Conservation (phyloP, 2,888 invertebrate genomes). For the Drosophila vallismaia region DNA sequence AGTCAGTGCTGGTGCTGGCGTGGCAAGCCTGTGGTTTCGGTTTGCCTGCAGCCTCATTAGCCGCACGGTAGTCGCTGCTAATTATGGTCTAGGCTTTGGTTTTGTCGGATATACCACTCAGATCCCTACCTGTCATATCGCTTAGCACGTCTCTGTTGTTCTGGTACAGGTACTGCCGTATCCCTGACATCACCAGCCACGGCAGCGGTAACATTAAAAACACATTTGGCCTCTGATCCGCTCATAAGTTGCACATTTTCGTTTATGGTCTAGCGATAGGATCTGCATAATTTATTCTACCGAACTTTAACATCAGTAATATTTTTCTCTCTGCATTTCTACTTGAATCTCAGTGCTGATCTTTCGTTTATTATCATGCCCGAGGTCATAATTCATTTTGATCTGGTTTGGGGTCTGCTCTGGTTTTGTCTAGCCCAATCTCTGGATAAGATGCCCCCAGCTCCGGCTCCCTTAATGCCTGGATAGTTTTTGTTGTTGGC, state of each 20-base stretch:
- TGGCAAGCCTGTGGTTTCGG: conserved; percentile 5
- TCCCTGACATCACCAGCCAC: not conserved
- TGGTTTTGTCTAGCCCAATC: conserved; percentile 46
- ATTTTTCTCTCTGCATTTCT: conserved; percentile 22
- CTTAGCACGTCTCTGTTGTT: conserved; percentile 37
- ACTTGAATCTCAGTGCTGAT: conserved; percentile 19
- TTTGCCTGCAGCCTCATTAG: conserved; percentile 37
- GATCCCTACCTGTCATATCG: conserved; percentile 35
- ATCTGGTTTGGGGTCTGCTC: conserved; percentile 42
- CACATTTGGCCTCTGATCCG: conserved; percentile 43
- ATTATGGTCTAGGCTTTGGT: conserved; percentile 37
- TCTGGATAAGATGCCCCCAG: conserved; percentile 32
- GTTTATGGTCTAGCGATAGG: conserved; percentile 48
- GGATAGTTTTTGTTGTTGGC: conserved; percentile 41
- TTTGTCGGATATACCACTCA: conserved; percentile 10
- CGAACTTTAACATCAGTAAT: conserved; percentile 20
- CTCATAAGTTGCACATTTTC: conserved; percentile 22
- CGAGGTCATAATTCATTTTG: conserved; percentile 50
- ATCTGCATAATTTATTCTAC: conserved; percentile 20
- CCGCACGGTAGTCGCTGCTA: conserved; percentile 44
- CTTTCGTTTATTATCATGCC: conserved; percentile 51
- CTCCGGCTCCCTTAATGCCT: conserved; percentile 34
- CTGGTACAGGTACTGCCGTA: conserved; percentile 38
- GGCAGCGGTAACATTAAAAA: conserved; percentile 53
- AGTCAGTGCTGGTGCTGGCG: not conserved